These are phyloP conservation scores for Tympanoctomys barrerae DNA, from an alignment of 2,797 vertebrate genomes.

Conservation along the genomic window DNA sequence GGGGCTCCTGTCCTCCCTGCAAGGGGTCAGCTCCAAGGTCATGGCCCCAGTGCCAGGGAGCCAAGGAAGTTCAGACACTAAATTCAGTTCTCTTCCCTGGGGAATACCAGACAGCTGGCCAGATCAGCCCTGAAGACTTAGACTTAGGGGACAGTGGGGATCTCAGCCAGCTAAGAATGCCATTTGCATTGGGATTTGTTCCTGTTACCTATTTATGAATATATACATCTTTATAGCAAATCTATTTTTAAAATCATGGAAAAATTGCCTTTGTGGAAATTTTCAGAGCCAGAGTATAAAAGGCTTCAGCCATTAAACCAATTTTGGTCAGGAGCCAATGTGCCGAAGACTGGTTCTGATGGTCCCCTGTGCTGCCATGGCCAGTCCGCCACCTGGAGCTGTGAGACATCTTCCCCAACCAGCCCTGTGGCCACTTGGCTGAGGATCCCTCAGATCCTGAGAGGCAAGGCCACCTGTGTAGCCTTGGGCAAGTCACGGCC, in stretches of 20 bases:
- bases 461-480: neutral
- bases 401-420: neutral
- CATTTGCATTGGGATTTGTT: constrained; percentile 60
- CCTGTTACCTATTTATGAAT: constrained; percentile 74
- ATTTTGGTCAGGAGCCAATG: constrained; percentile 26
- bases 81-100: constrained; percentile 83
- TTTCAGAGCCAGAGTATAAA: constrained; percentile 67
- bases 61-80: constrained; percentile 82
- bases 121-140: neutral
- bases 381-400: neutral
- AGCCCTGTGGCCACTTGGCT: neutral
- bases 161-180: constrained; percentile 6
- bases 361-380: no score
- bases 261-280: constrained; percentile 73
- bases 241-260: constrained; percentile 78
- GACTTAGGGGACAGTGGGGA: neutral
- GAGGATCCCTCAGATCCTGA: neutral
- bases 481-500: neutral
- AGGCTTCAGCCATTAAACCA: constrained; percentile 73
- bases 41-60: neutral
- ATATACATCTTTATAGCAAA: constrained; percentile 75
- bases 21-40: neutral
- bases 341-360: neutral
- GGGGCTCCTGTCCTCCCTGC: neutral
- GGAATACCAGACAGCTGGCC: neutral